Percentiles rank a stretch among this genome's conserved stretches.
Conservation (phyloP, 1,140 invertebrate genomes). For the Philotrypesis tridentata region DNA sequence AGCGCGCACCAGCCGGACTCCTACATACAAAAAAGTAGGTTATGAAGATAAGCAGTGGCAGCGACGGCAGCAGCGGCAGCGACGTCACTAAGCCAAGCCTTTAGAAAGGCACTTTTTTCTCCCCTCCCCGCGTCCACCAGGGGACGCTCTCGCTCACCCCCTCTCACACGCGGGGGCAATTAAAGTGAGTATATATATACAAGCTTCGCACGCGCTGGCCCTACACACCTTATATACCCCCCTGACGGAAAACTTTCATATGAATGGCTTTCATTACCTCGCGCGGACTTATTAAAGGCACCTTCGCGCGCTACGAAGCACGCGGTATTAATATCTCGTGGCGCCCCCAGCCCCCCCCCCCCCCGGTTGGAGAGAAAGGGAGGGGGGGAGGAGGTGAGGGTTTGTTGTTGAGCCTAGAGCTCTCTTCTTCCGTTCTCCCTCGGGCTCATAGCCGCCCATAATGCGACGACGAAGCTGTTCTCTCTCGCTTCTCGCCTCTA, state of each 20-base stretch:
- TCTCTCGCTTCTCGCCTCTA: slow-evolving; percentile 37
- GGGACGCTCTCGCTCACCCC: neutral
- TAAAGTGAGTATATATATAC: slow-evolving; percentile 58
- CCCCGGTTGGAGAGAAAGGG: neutral
- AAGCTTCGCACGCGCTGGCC: neutral
- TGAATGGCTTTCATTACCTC: slow-evolving; percentile 71
- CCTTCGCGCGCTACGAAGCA: slow-evolving; percentile 56
- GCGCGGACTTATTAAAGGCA: slow-evolving; percentile 67
- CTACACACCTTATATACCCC: slow-evolving; percentile 29
- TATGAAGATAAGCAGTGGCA: slow-evolving; percentile 16
- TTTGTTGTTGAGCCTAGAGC: slow-evolving; percentile 62
- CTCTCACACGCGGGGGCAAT: slow-evolving; percentile 53
- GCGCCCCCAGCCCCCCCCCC: too few relatives aligned
- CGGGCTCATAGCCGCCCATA: slow-evolving; percentile 2
- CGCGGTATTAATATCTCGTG: slow-evolving; percentile 64
- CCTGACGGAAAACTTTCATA: slow-evolving; percentile 67
- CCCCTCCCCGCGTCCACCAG: neutral
- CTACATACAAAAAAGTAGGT: slow-evolving; percentile 22
- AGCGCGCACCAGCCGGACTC: neutral
- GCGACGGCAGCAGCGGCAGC: neutral
- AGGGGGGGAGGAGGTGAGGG: slow-evolving; percentile 38
- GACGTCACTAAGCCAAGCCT: too few relatives aligned
- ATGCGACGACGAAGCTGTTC: neutral
- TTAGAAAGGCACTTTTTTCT: neutral
- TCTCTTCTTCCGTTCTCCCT: slow-evolving; percentile 43